Percentiles rank a stretch among this genome's conserved stretches.
These are phyloP conservation scores for Poeciliopsis retropinna DNA, from an alignment of 2,113 vertebrate species.

Conservation along the genomic window DNA sequence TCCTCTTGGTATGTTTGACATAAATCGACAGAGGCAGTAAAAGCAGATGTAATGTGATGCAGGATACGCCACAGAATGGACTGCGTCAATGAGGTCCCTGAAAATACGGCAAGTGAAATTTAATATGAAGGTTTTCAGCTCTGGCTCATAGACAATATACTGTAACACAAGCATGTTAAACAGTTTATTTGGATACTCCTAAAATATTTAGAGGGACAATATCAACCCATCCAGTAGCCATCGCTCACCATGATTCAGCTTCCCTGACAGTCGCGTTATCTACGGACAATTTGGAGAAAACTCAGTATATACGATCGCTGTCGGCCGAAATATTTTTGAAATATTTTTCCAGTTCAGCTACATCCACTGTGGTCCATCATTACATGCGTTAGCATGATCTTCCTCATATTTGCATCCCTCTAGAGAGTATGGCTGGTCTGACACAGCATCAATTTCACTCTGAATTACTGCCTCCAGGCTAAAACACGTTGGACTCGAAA, in stretches of 20 bases:
- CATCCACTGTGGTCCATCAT: conserved; percentile 57
- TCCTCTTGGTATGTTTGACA: conserved; percentile 14
- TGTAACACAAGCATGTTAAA: too few species aligned
- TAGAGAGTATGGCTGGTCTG: conserved; percentile 43
- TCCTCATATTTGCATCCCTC: conserved; percentile 69
- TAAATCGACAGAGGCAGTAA: conserved; percentile 4
- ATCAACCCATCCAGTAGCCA: background rate
- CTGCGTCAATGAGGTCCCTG: background rate
- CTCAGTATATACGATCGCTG: background rate
- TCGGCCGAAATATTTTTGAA: conserved; percentile 14
- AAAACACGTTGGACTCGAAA: conserved; percentile 61
- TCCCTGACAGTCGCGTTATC: background rate
- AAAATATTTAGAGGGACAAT: conserved; percentile 1
- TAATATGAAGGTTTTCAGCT: conserved; percentile 1
- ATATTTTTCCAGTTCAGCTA: conserved; percentile 36
- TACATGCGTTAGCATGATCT: conserved; percentile 73
- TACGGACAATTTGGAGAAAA: background rate
- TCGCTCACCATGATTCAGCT: background rate
- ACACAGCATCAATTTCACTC: conserved; percentile 69
- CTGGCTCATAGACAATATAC: background rate
- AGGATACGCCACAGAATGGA: background rate
- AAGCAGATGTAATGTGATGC: background rate
- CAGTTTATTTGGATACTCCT: background rate
- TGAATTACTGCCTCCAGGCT: conserved; percentile 62
- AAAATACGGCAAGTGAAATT: background rate